phyloP scores from a whole-genome alignment of 2,888 invertebrate species.

The Didymodactylos carnosus region DNA sequence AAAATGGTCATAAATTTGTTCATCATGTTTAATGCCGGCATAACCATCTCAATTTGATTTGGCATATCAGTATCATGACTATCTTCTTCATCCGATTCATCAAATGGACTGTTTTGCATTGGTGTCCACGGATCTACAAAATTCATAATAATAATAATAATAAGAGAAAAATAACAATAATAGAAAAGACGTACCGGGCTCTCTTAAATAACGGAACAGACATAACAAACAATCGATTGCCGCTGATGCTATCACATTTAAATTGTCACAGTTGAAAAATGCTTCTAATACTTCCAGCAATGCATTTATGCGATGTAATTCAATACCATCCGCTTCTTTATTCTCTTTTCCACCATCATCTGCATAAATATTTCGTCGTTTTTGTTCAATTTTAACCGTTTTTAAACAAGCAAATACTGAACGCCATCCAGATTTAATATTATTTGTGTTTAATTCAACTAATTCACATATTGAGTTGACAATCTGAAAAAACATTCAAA shows the following conservation, averaged over 20 bases:
- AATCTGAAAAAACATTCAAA: conserved; percentile 42
- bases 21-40: neutral
- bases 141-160: neutral
- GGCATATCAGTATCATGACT: no score
- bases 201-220: conserved; percentile 53
- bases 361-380: neutral
- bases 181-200: conserved; percentile 46
- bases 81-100: neutral
- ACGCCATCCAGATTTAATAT: conserved; percentile 84
- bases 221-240: conserved; percentile 80
- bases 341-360: neutral
- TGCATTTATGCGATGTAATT: neutral
- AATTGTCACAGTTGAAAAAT: conserved; percentile 74
- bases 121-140: conserved; percentile 7
- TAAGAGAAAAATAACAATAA: neutral
- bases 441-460: conserved; percentile 74
- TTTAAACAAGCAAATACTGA: conserved; percentile 78
- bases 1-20: neutral
- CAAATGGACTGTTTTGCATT: neutral
- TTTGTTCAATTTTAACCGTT: conserved; percentile 46
- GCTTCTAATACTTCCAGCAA: conserved; percentile 35
- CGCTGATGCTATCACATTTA: conserved; percentile 75
- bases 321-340: neutral
- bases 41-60: neutral
- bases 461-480: conserved; percentile 84